Evolutionary conservation across 2,113 vertebrate species (phyloP).

Genomic region (Sylvietta virens): DNA sequence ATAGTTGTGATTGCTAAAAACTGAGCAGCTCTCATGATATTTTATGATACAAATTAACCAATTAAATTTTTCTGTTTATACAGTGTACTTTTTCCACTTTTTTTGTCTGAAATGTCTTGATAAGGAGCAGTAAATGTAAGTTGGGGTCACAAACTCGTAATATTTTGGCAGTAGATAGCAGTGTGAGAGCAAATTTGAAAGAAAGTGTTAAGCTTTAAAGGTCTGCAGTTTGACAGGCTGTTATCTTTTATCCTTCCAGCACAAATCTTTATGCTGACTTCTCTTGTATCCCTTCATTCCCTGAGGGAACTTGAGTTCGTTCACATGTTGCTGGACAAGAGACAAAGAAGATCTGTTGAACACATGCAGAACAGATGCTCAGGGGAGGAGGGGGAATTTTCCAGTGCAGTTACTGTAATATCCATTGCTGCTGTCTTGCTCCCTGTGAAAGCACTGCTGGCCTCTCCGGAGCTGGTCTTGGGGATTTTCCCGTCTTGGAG

Average conservation of each 20-base stretch:
- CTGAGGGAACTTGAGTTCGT: constrained; percentile 37
- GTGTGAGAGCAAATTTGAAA: constrained; percentile 47
- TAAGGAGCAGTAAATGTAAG: constrained; percentile 22
- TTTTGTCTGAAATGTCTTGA: background rate
- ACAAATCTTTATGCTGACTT: constrained; percentile 59
- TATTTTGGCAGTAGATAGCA: constrained; percentile 15
- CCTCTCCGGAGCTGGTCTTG: background rate
- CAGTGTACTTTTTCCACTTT: background rate
- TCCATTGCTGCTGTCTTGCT: constrained; percentile 47
- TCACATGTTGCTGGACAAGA: constrained; percentile 44
- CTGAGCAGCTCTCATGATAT: background rate
- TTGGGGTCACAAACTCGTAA: background rate
- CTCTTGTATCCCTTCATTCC: constrained; percentile 41
- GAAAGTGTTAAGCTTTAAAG: constrained; percentile 58
- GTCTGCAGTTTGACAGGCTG: constrained; percentile 53
- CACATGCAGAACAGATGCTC: constrained; percentile 71
- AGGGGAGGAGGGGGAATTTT: constrained; percentile 29
- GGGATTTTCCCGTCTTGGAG: background rate
- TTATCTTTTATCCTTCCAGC: constrained; percentile 59
- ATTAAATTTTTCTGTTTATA: background rate
- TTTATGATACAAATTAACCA: background rate
- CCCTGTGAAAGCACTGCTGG: background rate
- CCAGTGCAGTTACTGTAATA: constrained; percentile 31
- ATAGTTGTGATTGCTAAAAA: background rate
- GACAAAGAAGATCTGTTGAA: constrained; percentile 53